Evolutionary conservation across 2,888 invertebrate species (phyloP), one percentile per base, ranked within the genome.

Genomic region (Scaptomyza reducta): DNA sequence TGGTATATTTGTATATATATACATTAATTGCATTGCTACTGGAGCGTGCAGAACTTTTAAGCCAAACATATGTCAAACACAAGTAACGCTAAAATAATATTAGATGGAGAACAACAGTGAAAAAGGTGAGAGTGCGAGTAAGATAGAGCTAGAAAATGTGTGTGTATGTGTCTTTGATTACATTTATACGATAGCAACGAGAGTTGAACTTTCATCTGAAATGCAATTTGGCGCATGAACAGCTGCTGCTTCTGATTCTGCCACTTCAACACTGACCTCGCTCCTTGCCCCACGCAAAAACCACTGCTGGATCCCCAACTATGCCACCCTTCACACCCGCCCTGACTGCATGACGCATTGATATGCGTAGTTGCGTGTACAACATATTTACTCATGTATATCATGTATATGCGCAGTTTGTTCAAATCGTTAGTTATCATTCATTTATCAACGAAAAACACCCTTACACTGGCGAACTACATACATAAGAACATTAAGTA

Each of bases 201-300:
- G 56, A 75, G 57, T 61, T 74, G 35, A 75, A 57, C 47, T 74
- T 71, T 55, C 16, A 40, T 10, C 27, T 51, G 11, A 59, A 68
- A 58, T 67, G 67, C 67, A 72, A 71, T 76, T 76, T 72, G 67
- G 50, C 58, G 77, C 77, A 71, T 62, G 77, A 76, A 74, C 72
- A 77, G 77, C 77, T 62, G 72, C 61, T 55, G 53, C 6, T 27
- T 11, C 42, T 13, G 13, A 55, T 68, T 50, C 46, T 14, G 25
- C 22, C 42, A 54, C n/a, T 55, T 29, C 6, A 27, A 9, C 63
- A 22, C 10, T 9, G 18, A 14, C 10, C 14, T 31, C 10, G 22
- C 22, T 22, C 22, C 5, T 5, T 5, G 0, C 4, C 22, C 22
- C 1, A 22, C 22, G 22, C 22, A 22, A 22, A 22, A 22, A 22